Evolutionary conservation across 2,113 vertebrate genomes (phyloP).

Genomic region (Archilochus colubris): DNA sequence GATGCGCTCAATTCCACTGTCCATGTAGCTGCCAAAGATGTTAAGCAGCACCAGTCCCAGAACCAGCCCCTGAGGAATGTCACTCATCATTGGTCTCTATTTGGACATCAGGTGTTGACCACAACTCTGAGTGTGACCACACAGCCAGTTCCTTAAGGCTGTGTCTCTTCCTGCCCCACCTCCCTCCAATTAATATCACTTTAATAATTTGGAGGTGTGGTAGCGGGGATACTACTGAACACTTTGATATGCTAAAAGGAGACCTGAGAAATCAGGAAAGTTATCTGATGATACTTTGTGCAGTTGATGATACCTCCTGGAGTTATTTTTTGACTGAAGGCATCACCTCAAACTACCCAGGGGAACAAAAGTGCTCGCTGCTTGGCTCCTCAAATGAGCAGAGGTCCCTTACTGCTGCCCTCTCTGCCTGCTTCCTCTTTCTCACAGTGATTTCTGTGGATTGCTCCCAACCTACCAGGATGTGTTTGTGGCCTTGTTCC

Average conservation of each 20-base stretch:
- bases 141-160: background rate
- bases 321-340: conserved; percentile 1
- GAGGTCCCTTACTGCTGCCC: background rate
- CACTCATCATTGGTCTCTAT: no score
- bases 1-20: no score
- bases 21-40: no score
- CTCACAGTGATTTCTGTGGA: background rate
- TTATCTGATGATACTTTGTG: background rate
- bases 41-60: no score
- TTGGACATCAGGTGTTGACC: no score
- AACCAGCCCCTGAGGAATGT: no score
- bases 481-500: conserved; percentile 51
- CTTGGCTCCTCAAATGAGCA: background rate
- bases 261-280: background rate
- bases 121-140: no score
- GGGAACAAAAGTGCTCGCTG: background rate
- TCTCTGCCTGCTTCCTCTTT: conserved; percentile 47
- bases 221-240: background rate
- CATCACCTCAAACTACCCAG: background rate
- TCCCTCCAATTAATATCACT: background rate
- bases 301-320: background rate
- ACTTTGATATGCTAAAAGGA: background rate
- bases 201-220: background rate
- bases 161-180: background rate
- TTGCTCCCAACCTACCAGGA: conserved; percentile 25